Evolutionary conservation across 2,797 vertebrate genomes (phyloP).

Genomic region (Siniperca undulata): DNA sequence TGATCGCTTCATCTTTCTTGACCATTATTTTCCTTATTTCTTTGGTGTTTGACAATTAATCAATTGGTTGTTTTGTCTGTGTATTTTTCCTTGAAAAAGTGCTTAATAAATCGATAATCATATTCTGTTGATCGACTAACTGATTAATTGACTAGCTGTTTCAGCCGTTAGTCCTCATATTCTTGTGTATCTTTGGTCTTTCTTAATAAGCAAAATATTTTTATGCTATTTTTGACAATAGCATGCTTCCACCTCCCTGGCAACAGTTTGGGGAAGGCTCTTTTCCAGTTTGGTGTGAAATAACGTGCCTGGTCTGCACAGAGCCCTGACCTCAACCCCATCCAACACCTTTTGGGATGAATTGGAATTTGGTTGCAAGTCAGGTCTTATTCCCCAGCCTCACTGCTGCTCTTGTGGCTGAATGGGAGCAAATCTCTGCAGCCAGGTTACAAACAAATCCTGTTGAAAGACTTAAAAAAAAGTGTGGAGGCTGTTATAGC

Average conservation of each 20-base stretch:
- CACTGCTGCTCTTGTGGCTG: conserved; percentile 3
- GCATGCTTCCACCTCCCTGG: neutral
- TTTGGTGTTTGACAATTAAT: neutral
- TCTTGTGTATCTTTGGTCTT: neutral
- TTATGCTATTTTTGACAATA: neutral
- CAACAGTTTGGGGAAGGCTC: neutral
- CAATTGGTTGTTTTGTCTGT: neutral
- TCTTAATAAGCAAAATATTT: neutral
- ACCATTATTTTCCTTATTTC: neutral
- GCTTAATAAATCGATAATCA: neutral
- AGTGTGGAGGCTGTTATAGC: conserved; percentile 4
- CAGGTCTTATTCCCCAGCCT: conserved; percentile 7
- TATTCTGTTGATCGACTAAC: neutral
- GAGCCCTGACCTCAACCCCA: neutral
- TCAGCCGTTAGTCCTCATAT: neutral
- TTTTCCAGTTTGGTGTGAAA: neutral
- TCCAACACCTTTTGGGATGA: conserved; percentile 16
- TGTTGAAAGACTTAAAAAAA: neutral
- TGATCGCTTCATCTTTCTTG: neutral
- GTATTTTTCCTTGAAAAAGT: neutral
- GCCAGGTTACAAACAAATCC: conserved; percentile 1
- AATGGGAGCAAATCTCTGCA: conserved; percentile 22
- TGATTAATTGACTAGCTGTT: neutral
- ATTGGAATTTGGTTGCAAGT: neutral
- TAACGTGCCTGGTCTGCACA: conserved; percentile 4